Percentiles rank a stretch among this genome's conserved stretches.
Conservation (phyloP, 2,797 vertebrate species). For the Streptopelia turtur region DNA sequence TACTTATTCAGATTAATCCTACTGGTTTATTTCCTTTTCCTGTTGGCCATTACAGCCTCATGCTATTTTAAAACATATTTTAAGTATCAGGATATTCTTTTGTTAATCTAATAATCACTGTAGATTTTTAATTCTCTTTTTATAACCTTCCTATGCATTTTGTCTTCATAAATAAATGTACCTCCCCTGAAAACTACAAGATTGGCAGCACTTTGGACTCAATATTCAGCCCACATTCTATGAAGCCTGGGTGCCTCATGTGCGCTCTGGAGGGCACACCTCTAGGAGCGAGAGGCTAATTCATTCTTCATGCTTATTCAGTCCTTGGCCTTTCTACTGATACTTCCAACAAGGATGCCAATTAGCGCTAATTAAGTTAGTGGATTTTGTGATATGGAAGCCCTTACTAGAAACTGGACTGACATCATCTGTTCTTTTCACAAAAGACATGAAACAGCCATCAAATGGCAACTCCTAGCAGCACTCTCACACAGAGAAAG, state of each 20-base stretch:
- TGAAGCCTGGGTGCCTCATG: not conserved
- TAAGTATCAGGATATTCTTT: not conserved
- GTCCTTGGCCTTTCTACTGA: conserved; percentile 41
- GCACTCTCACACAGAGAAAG: not conserved
- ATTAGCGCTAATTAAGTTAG: conserved; percentile 42
- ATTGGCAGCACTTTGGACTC: not conserved
- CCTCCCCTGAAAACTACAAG: not conserved
- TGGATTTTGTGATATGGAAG: not conserved
- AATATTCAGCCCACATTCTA: not conserved
- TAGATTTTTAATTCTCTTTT: not conserved
- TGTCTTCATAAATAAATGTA: not conserved
- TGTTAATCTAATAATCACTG: not conserved
- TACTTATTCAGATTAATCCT: not conserved
- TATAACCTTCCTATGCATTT: not conserved
- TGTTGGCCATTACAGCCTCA: not conserved
- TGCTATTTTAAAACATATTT: not conserved
- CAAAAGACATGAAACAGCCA: not conserved
- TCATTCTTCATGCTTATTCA: conserved; percentile 19
- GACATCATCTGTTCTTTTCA: not conserved
- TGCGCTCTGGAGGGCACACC: not conserved
- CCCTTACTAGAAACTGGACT: not conserved
- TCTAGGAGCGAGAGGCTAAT: conserved; percentile 15
- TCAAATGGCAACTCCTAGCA: not conserved
- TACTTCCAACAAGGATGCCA: conserved; percentile 32
- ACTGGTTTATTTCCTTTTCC: not conserved